Conservation (phyloP, 2,888 invertebrate species). For the Alloscopus bannaensis region DNA sequence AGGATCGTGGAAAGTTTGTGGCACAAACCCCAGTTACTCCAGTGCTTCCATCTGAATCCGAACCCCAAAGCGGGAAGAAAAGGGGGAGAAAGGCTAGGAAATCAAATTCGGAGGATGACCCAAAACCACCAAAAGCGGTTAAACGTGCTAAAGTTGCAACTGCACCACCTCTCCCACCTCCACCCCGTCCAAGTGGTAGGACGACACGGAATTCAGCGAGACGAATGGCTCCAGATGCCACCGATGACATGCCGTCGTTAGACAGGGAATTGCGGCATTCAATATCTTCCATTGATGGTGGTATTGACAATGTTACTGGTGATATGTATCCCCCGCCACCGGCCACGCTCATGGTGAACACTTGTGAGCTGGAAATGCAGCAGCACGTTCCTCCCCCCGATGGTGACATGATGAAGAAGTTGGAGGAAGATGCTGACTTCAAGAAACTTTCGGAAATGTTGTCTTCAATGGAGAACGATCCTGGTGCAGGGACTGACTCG, state of each 20-base stretch:
- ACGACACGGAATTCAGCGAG: constrained; percentile 64
- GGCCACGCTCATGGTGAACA: constrained; percentile 45
- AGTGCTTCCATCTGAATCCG: constrained; percentile 58
- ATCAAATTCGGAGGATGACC: constrained; percentile 54
- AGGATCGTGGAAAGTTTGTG: constrained; percentile 77
- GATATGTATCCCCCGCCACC: constrained; percentile 48
- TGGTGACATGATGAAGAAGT: constrained; percentile 60
- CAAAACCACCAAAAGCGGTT: constrained; percentile 47
- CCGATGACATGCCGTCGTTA: constrained; percentile 41
- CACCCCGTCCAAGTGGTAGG: constrained; percentile 57
- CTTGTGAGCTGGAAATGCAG: constrained; percentile 33
- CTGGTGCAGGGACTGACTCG: neutral
- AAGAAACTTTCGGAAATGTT: constrained; percentile 72
- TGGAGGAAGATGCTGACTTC: constrained; percentile 72
- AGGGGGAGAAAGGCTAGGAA: constrained; percentile 68
- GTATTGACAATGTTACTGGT: neutral
- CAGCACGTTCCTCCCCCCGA: constrained; percentile 27
- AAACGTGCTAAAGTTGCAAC: constrained; percentile 20
- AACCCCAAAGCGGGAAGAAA: constrained; percentile 39
- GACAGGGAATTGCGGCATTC: constrained; percentile 51
- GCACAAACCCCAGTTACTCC: constrained; percentile 73
- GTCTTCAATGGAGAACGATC: constrained; percentile 72
- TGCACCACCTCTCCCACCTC: constrained; percentile 23
- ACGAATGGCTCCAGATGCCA: constrained; percentile 31
- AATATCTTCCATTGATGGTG: constrained; percentile 26